Percentiles rank a stretch among this genome's conserved stretches.
Evolutionary conservation across 2,113 vertebrate species (phyloP).

Genomic region (Cavia porcellus): DNA sequence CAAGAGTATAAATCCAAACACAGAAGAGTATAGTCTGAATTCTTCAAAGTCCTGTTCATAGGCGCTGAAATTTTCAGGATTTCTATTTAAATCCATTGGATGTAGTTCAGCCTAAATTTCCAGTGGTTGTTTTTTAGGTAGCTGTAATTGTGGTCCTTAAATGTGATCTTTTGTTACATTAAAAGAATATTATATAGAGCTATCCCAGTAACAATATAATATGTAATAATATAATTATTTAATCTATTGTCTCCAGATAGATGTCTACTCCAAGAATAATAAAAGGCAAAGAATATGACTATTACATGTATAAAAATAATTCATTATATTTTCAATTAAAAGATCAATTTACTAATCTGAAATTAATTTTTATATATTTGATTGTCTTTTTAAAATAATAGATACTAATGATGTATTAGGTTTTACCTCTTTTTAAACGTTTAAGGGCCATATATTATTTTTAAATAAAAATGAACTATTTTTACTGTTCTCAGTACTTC

Average conservation of each 20-base stretch:
- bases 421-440: neutral
- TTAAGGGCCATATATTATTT: constrained; percentile 22
- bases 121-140: constrained; percentile 10
- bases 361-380: constrained; percentile 40
- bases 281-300: neutral
- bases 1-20: neutral
- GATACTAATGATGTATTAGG: neutral
- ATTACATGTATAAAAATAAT: neutral
- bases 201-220: neutral
- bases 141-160: constrained; percentile 34
- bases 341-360: constrained; percentile 15
- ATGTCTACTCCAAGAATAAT: neutral
- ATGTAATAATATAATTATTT: constrained; percentile 33
- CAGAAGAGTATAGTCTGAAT: neutral
- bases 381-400: neutral
- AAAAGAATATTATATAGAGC: constrained; percentile 4
- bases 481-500: neutral
- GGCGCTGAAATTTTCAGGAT: neutral
- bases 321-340: constrained; percentile 57
- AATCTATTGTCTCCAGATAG: neutral
- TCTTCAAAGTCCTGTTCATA: constrained; percentile 10
- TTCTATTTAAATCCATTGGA: neutral
- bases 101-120: neutral
- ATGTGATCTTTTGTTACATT: constrained; percentile 20
- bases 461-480: constrained; percentile 46